Base-by-base conservation (phyloP, 2,797 vertebrate species). In the Sebastes cheni region DNA sequence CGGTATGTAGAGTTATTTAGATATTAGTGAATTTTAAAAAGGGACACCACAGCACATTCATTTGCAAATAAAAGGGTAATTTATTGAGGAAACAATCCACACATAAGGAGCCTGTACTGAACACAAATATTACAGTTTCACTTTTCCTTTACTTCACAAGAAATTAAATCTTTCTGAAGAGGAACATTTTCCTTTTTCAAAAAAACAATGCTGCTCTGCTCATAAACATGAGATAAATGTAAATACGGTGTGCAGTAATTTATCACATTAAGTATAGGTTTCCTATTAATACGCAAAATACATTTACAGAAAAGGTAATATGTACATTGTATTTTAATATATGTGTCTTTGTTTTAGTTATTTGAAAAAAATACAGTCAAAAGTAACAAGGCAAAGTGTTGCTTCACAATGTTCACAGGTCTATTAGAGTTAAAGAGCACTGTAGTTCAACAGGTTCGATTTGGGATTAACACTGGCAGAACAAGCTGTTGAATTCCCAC, bases 11-110 rank as follows among this genome's bases (percentile, higher is more conserved):
- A 9, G 1, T 30, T 61, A 1, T 42, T 42, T 18, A 42, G 5
- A 29, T 39, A 58, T 54, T n/a, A 29, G 2, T 30, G 1, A 27
- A 8, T n/a, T n/a, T 14, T 6, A 52, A 64, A 79, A 65, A 30
- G 13, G 1, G n/a, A 66, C 10, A 42, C n/a, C 1, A 64, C 5
- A 32, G 0, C 3, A 64, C 4, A 29, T 42, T 13, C 0, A 29
- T 58, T 22, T 75, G 18, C 14, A 54, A 30, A 54, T 11, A 72
- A n/a, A 59, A 42, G 1, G 3, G 27, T 22, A 6, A n/a, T 83
- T 77, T 70, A 77, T n/a, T 67, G 12, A 65, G 8, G 3, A 77
- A 64, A 67, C 16, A 60, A 12, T 22, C 50, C 14, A 55, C 10
- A 68, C 6, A 50, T 12, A 46, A 27, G 4, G 10, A 36, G 8